Base-by-base conservation (phyloP, 2,113 vertebrate genomes). In the Nothocercus julius region DNA sequence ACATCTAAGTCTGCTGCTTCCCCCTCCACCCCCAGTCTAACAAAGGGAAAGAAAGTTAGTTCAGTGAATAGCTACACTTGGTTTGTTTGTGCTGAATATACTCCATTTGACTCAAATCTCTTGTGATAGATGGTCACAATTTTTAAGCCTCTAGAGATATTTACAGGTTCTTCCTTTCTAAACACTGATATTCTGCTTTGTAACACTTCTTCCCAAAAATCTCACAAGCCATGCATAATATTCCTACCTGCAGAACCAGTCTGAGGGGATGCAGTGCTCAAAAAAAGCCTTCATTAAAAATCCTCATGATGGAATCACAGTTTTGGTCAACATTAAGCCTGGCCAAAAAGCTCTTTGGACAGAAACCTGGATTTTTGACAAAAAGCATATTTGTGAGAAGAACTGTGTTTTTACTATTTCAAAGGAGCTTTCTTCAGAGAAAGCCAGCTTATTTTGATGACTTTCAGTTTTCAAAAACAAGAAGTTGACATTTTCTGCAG, bases 401-500 rank as follows among this genome's bases (percentile, higher is more conserved):
- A 30, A 54, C 11, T 40, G 1, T 4, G 74, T 40, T 94, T 87
- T 58, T 32, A 58, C 30, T 82, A 82, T 82, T 93, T 89, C 82
- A 89, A 79, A 94, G 69, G n/a, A 88, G 70, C 53, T 92, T 94
- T 90, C 74, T 89, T 92, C 32, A 24, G 42, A 92, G 89, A 64
- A 87, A 92, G 62, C 21, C 30, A 94, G 76, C 89, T 89, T 81
- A 63, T 32, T 61, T 92, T 96, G 96, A 92, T 94, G 90, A 81
- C 91, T 93, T 93, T 93, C 42, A 70, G 77, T 92, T 93, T 92
- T 68, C 92, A 93, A 96, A 96, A 97, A 94, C 95, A 96, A 96
- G 95, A 94, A 96, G 96, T 95, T 97, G 95, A 97, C 95, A 97
- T 96, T 97, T 96, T 94, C 91, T 95, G 87, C 87, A 95, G 95